These are phyloP conservation scores for Andricus curvator DNA, from an alignment of 2,888 invertebrate genomes.

Conservation along the genomic window DNA sequence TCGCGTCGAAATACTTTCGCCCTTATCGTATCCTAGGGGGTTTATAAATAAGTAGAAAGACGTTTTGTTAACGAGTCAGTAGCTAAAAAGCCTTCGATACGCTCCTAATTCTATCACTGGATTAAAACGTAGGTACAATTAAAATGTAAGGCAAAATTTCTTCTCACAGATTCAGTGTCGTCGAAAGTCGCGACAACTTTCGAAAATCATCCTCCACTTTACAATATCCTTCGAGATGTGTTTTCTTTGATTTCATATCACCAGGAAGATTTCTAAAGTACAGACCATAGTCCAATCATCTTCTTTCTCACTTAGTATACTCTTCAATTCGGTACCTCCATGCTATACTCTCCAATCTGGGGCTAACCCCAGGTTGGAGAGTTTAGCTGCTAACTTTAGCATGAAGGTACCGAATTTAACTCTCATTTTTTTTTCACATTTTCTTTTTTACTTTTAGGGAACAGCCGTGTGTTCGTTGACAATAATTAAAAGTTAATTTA, in stretches of 20 bases:
- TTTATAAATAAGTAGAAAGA: slow-evolving; percentile 59
- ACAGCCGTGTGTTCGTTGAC: neutral
- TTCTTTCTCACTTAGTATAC: neutral
- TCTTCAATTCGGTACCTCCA: neutral
- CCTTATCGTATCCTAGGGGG: slow-evolving; percentile 53
- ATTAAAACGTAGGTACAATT: slow-evolving; percentile 69
- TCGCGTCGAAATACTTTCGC: slow-evolving; percentile 66
- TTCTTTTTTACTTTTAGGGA: neutral
- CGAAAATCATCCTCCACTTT: neutral
- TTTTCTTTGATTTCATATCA: slow-evolving; percentile 32
- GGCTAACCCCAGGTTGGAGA: too few relatives aligned
- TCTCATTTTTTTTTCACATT: neutral
- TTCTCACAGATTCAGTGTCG: slow-evolving; percentile 59
- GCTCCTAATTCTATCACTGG: slow-evolving; percentile 71
- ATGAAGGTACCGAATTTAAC: too few relatives aligned
- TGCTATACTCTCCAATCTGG: too few relatives aligned
- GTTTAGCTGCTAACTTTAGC: too few relatives aligned
- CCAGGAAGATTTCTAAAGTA: slow-evolving; percentile 28
- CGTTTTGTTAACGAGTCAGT: slow-evolving; percentile 55
- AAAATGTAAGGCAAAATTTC: slow-evolving; percentile 73
- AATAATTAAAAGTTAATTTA: neutral
- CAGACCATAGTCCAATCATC: slow-evolving; percentile 6
- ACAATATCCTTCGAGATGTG: slow-evolving; percentile 9
- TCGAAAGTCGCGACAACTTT: slow-evolving; percentile 36
- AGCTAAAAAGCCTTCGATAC: slow-evolving; percentile 62